A percentile compares a stretch with the other conserved stretches of the same genome.
Conservation (phyloP, 2,888 invertebrate genomes). For the Lacanobia wlatinum region DNA sequence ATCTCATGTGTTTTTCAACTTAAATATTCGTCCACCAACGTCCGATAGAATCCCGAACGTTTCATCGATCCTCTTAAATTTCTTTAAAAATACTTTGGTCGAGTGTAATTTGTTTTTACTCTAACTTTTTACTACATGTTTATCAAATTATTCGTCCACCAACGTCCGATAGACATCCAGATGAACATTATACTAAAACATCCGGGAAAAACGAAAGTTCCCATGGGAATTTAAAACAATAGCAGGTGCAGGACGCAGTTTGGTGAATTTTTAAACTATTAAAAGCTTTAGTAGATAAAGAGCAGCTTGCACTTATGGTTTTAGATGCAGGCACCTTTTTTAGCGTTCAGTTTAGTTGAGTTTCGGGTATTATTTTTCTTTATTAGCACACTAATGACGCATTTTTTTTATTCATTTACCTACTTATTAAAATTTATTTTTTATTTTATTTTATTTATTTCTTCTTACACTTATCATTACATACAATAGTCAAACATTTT, state of each 20-base stretch:
- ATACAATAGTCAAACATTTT: too few species aligned
- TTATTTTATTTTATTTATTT: too few species aligned
- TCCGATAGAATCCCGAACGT: too few species aligned
- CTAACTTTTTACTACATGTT: not conserved
- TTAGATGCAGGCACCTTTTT: not conserved
- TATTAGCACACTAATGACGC: too few species aligned
- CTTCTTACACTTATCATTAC: too few species aligned
- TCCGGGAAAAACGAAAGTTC: constrained; percentile 62
- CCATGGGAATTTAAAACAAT: constrained; percentile 62
- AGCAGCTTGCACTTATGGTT: not conserved
- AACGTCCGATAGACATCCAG: constrained; percentile 42
- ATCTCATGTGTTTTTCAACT: not conserved
- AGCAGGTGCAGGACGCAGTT: constrained; percentile 47
- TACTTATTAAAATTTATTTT: too few species aligned
- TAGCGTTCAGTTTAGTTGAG: not conserved
- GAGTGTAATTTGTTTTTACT: too few species aligned
- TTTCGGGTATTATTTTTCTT: not conserved
- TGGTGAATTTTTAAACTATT: constrained; percentile 34
- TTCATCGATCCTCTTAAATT: too few species aligned
- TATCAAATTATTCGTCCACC: not conserved
- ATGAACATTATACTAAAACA: constrained; percentile 56
- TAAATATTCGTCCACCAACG: not conserved
- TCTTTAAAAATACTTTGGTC: too few species aligned
- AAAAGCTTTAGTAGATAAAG: constrained; percentile 15
- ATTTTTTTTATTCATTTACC: too few species aligned